A percentile compares a stretch with the other conserved stretches of the same genome.
Evolutionary conservation across 2,888 invertebrate species (phyloP).

Genomic region (Pachycephus smyrnensis): DNA sequence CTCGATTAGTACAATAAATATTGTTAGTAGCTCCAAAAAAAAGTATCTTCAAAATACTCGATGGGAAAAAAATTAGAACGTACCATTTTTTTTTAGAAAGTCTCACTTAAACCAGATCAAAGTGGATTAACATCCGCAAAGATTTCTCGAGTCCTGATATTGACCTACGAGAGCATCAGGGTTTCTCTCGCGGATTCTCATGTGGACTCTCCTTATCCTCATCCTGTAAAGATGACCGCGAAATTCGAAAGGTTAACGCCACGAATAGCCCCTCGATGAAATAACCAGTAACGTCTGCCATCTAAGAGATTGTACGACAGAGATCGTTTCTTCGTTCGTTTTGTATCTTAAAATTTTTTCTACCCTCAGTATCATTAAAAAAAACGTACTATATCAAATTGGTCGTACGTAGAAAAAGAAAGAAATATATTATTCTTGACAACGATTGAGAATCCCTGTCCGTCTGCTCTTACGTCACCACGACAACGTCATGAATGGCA

Average conservation of each 20-base stretch:
- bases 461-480: conserved; percentile 18
- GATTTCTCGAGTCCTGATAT: neutral
- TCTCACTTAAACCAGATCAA: neutral
- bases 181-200: neutral
- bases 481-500: conserved; percentile 30
- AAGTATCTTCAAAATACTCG: neutral
- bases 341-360: neutral
- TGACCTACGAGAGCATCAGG: neutral
- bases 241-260: neutral
- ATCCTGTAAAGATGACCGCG: neutral
- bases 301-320: neutral
- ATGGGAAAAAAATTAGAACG: neutral
- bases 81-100: neutral
- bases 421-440: too few species aligned
- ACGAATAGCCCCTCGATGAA: neutral
- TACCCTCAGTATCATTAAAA: neutral
- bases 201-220: neutral
- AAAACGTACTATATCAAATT: neutral
- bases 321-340: neutral
- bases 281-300: neutral
- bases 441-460: conserved; percentile 20
- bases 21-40: neutral
- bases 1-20: neutral
- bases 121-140: neutral
- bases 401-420: too few species aligned